A percentile compares a stretch with the other conserved stretches of the same genome.
These are phyloP conservation scores for Rhincodon typus DNA, from an alignment of 2,797 vertebrate species.

Conservation along the genomic window DNA sequence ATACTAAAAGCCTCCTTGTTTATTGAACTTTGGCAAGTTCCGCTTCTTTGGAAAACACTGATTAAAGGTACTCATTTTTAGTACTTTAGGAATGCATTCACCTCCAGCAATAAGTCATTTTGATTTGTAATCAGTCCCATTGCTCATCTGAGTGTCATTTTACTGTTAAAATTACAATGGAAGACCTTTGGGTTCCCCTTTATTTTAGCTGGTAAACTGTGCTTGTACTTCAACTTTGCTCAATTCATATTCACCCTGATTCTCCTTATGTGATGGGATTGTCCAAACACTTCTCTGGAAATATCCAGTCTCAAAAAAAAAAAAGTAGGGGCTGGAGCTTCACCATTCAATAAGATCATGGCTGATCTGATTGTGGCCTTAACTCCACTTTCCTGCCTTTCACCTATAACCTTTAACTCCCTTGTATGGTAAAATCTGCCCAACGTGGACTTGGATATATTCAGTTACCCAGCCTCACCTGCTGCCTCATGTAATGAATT, in stretches of 20 bases:
- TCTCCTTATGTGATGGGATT: background rate
- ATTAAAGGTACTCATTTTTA: background rate
- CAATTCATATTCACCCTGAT: background rate
- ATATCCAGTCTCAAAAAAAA: too few species aligned
- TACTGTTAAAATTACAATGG: background rate
- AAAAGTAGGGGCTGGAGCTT: too few species aligned
- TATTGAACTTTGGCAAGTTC: background rate
- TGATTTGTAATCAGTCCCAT: too few species aligned
- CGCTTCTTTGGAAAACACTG: too few species aligned
- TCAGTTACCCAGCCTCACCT: background rate
- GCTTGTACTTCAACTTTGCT: background rate
- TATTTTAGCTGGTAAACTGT: background rate
- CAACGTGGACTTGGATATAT: background rate
- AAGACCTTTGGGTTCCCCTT: background rate
- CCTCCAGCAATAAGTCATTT: background rate
- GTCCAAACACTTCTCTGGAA: background rate
- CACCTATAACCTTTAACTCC: too few species aligned
- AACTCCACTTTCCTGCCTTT: too few species aligned
- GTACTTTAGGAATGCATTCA: background rate
- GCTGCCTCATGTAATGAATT: background rate
- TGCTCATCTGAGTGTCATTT: background rate
- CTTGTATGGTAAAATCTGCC: too few species aligned
- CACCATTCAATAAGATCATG: too few species aligned
- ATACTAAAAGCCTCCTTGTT: background rate
- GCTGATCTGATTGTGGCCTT: too few species aligned